A percentile compares a stretch with the other conserved stretches of the same genome.
These are phyloP conservation scores for Caenorhabditis virilis DNA, from an alignment of 2,888 invertebrate species.

Conservation along the genomic window DNA sequence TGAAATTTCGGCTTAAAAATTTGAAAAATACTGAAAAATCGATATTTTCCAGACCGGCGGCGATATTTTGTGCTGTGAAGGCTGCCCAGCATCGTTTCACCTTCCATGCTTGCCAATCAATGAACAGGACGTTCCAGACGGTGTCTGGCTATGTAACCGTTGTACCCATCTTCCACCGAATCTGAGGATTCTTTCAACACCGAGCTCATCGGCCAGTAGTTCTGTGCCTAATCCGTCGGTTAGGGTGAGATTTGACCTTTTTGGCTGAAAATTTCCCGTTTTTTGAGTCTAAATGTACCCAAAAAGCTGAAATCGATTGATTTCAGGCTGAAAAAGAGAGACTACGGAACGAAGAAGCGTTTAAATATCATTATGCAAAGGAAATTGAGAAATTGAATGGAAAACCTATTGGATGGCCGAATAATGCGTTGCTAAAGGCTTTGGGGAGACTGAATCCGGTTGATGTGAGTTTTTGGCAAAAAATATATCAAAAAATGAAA, in stretches of 20 bases:
- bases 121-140: slow-evolving; percentile 4
- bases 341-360: slow-evolving; percentile 4
- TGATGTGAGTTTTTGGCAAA: neutral
- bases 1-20: no score
- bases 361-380: neutral
- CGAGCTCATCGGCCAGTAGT: neutral
- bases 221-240: neutral
- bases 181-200: neutral
- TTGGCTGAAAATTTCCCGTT: no score
- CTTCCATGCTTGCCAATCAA: slow-evolving; percentile 1
- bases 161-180: neutral
- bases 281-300: neutral
- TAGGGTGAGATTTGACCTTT: neutral
- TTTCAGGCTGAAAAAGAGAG: slow-evolving; percentile 3
- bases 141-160: slow-evolving; percentile 3
- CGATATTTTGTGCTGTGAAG: slow-evolving; percentile 4
- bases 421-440: neutral
- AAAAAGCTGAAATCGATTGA: neutral
- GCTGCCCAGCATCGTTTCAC: slow-evolving; percentile 4
- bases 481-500: no score
- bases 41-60: neutral
- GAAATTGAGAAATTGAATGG: neutral
- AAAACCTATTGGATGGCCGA: neutral
- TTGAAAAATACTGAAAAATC: no score
- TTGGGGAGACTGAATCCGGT: neutral